phyloP scores from a whole-genome alignment of 2,797 vertebrate species.

The Chromobotia macracanthus region DNA sequence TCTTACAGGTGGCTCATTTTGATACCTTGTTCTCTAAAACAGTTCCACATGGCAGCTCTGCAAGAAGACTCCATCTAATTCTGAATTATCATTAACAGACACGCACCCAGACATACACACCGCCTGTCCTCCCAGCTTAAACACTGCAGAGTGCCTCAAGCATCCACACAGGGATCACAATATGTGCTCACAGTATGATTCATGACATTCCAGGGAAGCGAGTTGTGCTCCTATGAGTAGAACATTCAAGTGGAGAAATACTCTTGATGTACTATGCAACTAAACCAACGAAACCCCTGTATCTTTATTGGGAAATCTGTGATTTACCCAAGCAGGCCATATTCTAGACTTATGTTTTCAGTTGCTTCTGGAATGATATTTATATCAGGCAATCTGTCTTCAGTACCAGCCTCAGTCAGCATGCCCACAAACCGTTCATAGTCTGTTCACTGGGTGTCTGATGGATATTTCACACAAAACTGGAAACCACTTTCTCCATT shows the following conservation, averaged over 20 bases:
- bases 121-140: background rate
- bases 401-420: background rate
- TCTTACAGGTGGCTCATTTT: constrained; percentile 46
- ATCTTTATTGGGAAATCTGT: background rate
- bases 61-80: constrained; percentile 27
- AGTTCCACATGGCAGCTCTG: constrained; percentile 47
- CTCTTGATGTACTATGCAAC: background rate
- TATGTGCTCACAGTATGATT: constrained; percentile 17
- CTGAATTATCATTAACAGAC: constrained; percentile 23
- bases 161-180: background rate
- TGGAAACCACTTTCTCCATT: background rate
- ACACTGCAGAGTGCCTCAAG: background rate
- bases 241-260: background rate
- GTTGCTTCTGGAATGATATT: background rate
- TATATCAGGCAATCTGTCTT: background rate
- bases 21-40: constrained; percentile 46
- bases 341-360: background rate
- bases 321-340: background rate
- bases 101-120: background rate
- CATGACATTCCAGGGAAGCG: constrained; percentile 13
- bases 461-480: background rate
- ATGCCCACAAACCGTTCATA: background rate
- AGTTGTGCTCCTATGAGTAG: background rate
- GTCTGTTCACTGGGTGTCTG: background rate
- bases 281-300: background rate